phyloP scores from a whole-genome alignment of 2,113 vertebrate genomes.

The Eupsittula cactorum region DNA sequence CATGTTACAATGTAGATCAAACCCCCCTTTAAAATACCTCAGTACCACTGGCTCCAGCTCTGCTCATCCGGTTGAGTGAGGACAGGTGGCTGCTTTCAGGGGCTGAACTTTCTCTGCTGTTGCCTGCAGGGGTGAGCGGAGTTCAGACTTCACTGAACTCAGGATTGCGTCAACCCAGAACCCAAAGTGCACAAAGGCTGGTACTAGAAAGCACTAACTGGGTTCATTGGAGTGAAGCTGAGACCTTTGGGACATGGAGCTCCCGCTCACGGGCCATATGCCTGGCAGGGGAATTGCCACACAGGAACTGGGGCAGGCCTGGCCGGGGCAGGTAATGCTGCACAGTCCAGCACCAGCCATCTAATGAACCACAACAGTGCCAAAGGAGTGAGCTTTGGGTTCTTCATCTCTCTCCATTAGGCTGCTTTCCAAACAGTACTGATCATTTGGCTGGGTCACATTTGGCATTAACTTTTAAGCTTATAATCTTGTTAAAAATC shows the following conservation, averaged over 20 bases:
- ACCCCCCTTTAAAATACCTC: not conserved
- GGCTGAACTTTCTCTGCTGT: not conserved
- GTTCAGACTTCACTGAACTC: not conserved
- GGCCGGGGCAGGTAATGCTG: not conserved
- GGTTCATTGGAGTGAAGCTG: not conserved
- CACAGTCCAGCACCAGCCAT: not conserved
- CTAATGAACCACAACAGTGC: not conserved
- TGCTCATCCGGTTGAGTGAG: not conserved
- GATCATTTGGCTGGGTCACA: not conserved
- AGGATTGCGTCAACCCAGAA: not conserved
- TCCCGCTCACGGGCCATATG: accelerated
- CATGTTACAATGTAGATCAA: not conserved
- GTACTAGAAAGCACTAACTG: not conserved
- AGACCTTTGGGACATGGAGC: not conserved
- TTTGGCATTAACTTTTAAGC: not conserved
- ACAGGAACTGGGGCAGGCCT: not conserved
- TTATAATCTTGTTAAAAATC: not conserved
- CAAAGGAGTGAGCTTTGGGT: not conserved
- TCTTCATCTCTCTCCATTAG: not conserved
- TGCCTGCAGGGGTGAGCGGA: not conserved
- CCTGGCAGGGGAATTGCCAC: not conserved
- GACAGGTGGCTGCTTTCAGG: not conserved
- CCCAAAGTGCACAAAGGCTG: not conserved
- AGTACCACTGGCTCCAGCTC: not conserved
- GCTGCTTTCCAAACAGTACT: not conserved